Evolutionary conservation across 2,797 vertebrate species (phyloP).

Genomic region (Crotalus adamanteus): DNA sequence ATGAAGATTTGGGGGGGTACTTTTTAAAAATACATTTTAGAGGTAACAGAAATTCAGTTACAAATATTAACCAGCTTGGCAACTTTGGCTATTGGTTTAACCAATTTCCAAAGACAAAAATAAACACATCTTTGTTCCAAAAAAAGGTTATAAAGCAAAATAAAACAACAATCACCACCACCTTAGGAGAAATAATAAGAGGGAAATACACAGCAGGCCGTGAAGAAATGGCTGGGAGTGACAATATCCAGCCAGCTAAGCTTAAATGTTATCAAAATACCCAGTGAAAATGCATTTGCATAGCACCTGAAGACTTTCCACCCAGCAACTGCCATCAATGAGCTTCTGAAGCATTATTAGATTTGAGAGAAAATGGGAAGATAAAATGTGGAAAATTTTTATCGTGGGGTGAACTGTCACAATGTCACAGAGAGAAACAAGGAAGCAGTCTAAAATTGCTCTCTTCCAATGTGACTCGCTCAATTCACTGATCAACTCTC

Average conservation of each 20-base stretch:
- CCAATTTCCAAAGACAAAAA: not conserved
- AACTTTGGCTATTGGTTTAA: not conserved
- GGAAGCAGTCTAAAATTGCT: too few species aligned
- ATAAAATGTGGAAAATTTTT: not conserved
- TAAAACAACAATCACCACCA: not conserved
- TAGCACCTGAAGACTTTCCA: not conserved
- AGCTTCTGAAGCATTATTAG: not conserved
- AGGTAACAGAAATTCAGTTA: not conserved
- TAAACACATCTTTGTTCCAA: not conserved
- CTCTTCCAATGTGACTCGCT: not conserved
- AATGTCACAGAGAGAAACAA: not conserved
- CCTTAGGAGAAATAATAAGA: not conserved
- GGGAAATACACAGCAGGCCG: not conserved
- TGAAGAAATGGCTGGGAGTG: not conserved
- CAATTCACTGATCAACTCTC: not conserved
- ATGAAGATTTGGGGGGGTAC: not conserved
- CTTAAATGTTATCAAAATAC: not conserved
- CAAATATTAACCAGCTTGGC: not conserved
- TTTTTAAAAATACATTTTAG: not conserved
- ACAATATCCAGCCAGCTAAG: not conserved
- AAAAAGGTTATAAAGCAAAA: not conserved
- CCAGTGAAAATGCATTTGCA: not conserved
- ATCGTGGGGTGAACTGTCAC: not conserved
- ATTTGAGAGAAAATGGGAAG: not conserved
- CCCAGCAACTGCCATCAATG: not conserved